These are phyloP conservation scores for Diadegma fenestrale DNA, from an alignment of 2,888 invertebrate genomes.

Conservation along the genomic window DNA sequence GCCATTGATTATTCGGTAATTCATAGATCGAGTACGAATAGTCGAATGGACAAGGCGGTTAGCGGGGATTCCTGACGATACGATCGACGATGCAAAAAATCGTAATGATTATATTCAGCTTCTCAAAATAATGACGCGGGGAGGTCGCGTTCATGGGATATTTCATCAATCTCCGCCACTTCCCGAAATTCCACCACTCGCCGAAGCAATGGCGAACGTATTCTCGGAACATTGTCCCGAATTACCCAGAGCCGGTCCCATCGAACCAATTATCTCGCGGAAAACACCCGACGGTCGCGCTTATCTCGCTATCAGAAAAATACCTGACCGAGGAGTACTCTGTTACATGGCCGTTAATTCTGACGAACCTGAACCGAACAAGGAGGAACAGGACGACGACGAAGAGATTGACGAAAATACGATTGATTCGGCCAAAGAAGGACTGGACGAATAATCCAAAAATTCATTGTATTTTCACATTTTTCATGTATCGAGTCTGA, in stretches of 20 bases:
- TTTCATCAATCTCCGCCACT: slow-evolving; percentile 85
- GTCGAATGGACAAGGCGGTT: slow-evolving; percentile 86
- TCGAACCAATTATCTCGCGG: slow-evolving; percentile 86
- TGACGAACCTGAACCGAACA: slow-evolving; percentile 56
- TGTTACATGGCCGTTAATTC: slow-evolving; percentile 87
- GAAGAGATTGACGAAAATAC: neutral
- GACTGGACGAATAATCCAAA: neutral
- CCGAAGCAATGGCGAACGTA: slow-evolving; percentile 85
- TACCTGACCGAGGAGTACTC: slow-evolving; percentile 86
- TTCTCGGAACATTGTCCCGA: slow-evolving; percentile 78
- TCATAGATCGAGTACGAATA: slow-evolving; percentile 85
- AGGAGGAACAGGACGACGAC: neutral
- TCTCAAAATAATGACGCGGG: slow-evolving; percentile 85
- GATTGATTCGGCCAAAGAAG: neutral
- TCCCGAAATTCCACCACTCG: slow-evolving; percentile 83
- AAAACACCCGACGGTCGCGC: slow-evolving; percentile 86
- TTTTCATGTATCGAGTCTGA: neutral
- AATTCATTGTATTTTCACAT: neutral
- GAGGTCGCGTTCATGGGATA: slow-evolving; percentile 85
- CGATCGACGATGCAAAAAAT: slow-evolving; percentile 84
- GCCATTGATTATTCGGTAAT: neutral
- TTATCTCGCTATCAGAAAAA: slow-evolving; percentile 86
- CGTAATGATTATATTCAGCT: slow-evolving; percentile 86
- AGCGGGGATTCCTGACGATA: slow-evolving; percentile 84
- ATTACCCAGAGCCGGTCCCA: slow-evolving; percentile 86